phyloP scores from a whole-genome alignment of 2,113 vertebrate genomes.

The Petrocephalus microphthalmus region DNA sequence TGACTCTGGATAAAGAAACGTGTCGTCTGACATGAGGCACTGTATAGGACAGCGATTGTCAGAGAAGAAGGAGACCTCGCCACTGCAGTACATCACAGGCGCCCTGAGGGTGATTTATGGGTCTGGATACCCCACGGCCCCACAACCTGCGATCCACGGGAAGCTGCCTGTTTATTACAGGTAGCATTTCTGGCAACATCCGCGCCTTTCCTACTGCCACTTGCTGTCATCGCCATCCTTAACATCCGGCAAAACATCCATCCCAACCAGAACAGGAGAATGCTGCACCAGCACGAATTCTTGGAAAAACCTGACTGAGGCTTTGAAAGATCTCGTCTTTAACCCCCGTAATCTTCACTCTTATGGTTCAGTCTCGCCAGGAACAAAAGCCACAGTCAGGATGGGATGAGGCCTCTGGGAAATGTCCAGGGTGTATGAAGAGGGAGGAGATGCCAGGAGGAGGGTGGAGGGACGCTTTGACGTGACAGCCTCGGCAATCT shows the following conservation, averaged over 20 bases:
- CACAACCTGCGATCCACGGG: neutral
- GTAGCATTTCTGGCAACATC: neutral
- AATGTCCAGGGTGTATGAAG: neutral
- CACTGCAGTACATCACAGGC: neutral
- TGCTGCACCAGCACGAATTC: slow-evolving; percentile 9
- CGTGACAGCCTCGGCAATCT: neutral
- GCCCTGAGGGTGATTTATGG: neutral
- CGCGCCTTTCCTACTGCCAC: neutral
- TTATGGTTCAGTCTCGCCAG: neutral
- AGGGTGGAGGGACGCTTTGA: neutral
- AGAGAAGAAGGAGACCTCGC: neutral
- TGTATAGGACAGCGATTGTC: neutral
- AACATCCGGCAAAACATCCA: neutral
- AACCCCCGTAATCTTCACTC: neutral
- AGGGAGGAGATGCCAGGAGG: neutral
- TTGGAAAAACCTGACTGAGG: neutral
- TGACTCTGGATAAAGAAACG: neutral
- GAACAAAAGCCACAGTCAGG: neutral
- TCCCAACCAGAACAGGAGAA: slow-evolving; percentile 30
- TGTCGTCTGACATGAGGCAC: neutral
- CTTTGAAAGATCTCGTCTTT: neutral
- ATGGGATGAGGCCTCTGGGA: neutral
- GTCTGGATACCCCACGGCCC: neutral
- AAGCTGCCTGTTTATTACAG: neutral
- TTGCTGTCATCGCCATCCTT: neutral